Evolutionary conservation across 2,797 vertebrate species (phyloP).

Genomic region (Acanthurus lineatus): DNA sequence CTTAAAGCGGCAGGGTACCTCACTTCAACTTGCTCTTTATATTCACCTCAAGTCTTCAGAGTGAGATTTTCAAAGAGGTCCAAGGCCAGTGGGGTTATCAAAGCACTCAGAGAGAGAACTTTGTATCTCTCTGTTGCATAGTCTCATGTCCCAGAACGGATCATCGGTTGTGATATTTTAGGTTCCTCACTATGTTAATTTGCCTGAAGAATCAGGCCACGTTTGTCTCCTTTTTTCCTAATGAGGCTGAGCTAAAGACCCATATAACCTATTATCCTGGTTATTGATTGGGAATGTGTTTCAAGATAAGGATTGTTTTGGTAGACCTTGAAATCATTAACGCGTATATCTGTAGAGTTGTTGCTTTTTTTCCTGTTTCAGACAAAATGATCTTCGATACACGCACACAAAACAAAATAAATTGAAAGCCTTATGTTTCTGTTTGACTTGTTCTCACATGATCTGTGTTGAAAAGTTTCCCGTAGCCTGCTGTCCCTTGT

Average conservation of each 20-base stretch:
- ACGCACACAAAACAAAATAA: conserved; percentile 7
- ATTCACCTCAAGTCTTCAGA: conserved; percentile 71
- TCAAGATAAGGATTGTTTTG: conserved; percentile 43
- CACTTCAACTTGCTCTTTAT: conserved; percentile 61
- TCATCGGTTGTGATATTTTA: conserved; percentile 80
- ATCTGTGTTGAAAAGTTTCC: conserved; percentile 42
- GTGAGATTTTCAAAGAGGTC: conserved; percentile 72
- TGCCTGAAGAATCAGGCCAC: conserved; percentile 84
- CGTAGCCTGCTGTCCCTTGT: conserved; percentile 52
- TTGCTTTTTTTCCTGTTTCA: not conserved
- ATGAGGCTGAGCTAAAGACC: conserved; percentile 79
- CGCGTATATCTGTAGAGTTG: conserved; percentile 28
- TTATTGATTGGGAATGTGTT: conserved; percentile 73
- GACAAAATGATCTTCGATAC: conserved; percentile 3
- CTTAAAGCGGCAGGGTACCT: conserved; percentile 78
- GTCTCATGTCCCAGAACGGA: conserved; percentile 76
- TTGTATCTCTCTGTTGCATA: conserved; percentile 60
- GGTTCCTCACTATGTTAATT: conserved; percentile 78
- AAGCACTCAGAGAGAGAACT: conserved; percentile 59
- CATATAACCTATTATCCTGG: conserved; percentile 74
- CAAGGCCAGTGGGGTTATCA: conserved; percentile 71
- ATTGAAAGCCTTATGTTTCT: conserved; percentile 40
- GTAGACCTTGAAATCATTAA: conserved; percentile 60
- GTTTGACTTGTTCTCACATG: conserved; percentile 44
- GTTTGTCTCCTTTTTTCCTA: conserved; percentile 74